Evolutionary conservation across 2,888 invertebrate species (phyloP), one percentile per base, ranked within the genome.

Genomic region (Pterostichus madidus): DNA sequence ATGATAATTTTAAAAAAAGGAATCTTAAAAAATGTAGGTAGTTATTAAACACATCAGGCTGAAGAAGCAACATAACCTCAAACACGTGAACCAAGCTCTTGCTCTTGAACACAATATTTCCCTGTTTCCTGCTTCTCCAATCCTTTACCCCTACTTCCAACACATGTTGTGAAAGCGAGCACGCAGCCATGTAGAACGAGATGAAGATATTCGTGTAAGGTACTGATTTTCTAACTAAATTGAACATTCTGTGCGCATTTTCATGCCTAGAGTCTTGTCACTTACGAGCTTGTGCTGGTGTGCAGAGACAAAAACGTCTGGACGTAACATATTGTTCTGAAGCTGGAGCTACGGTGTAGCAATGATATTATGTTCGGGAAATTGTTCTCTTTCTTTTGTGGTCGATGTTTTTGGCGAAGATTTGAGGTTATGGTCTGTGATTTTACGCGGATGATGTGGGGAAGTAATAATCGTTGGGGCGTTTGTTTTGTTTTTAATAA

Each of bases 171-270:
- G 39, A 39, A 39, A 39, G 86, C 85, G 85, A 86, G 86, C 39
- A 39, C 6, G 39, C 39, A 39, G 39, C 39, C 39, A 39, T 39
- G 39, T 39, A 39, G 39, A 39, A 39, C 83, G 88, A 87, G 87
- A 88, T 87, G 86, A 87, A 88, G 87, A 87, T 87, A 88, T 88
- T 87, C 87, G 84, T 85, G 86, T 86, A 86, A 87, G 86, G 86
- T 87, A 87, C 86, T 87, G 87, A 88, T 88, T 88, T 87, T 87
- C 86, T 78, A 85, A 84, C 85, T 83, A 85, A 85, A 88, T 88
- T 88, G 86, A 85, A 86, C 87, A 88, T 89, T 88, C 89, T 83
- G 85, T 83, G 84, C 86, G 85, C 87, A 87, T 87, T 87, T 86
- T 86, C 85, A 84, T 86, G 86, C 86, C 86, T 86, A 86, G 85